Base-by-base conservation (phyloP, 1,140 invertebrate genomes). In the Eriosoma lanigerum region DNA sequence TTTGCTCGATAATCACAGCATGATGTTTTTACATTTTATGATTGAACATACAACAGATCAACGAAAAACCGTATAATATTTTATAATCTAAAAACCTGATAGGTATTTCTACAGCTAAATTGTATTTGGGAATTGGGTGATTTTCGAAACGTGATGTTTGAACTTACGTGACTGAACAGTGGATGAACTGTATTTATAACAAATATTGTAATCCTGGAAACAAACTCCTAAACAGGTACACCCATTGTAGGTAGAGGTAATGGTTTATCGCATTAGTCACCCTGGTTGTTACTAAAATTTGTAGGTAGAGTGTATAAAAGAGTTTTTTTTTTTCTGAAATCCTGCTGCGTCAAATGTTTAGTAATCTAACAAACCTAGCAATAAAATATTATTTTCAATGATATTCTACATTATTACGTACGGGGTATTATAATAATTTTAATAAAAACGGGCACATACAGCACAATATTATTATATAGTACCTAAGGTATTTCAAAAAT, bases 61-160 rank as follows among this genome's bases (percentile, higher is more conserved):
- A 24, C 21, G 54, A 24, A 9, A 58, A 58, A 32, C 44, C 44
- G 2, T 73, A 54, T 54, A 38, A 38, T 38, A 73, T 73, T 32
- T 73, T 73, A 73, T 54, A 12, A 38, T 29, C 48, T 73, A 52
- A 1, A 32, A 15, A n/a, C n/a, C n/a, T n/a, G n/a, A n/a, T n/a
- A n/a, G n/a, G 8, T 38, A 26, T 48, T 72, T 3, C 0, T 21
- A 10, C 19, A n/a, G 0, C 56, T 44, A 44, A 19, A 56, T 44
- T 76, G 19, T 38, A 17, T 19, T 76, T 44, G 52, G 44, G 24
- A 17, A 12, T 76, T 44, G 52, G 44, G 24, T 60, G 44, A n/a
- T 78, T 78, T 78, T 78, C 56, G 19, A 78, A 62, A 78, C 75
- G 75, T 78, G 75, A 78, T 78, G 24, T 78, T 78, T 78, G 38